Base-by-base conservation (phyloP, 2,113 vertebrate genomes). In the Sialia sialis region DNA sequence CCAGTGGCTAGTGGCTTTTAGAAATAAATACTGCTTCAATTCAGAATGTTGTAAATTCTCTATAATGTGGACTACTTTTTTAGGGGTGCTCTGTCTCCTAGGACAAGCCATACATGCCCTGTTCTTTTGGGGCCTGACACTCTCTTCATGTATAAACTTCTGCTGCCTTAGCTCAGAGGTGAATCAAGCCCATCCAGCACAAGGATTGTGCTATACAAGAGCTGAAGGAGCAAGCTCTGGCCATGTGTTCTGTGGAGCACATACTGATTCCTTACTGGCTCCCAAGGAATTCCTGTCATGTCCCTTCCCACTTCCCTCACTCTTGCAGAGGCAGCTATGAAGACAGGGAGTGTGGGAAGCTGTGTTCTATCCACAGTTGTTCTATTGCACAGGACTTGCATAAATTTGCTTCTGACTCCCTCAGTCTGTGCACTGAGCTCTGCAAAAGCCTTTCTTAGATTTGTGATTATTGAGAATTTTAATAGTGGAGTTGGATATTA, bases 111-210 rank as follows among this genome's bases (percentile, higher is more conserved):
- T 12, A 54, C 5, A 8, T 38, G 6, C 4, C 5, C 16, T 69
- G 4, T 0, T 0, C 22, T 49, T 68, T 23, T 29, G 34, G 25
- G 13, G 4, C 43, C 36, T 72, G 72, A 46, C 25, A 14, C 68
- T 58, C 58, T 52, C 26, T 43, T 83, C 11, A 3, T 13, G 27
- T 21, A 11, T 59, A 39, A 62, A 21, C 21, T 46, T 48, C 26
- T 43, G 16, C 48, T 63, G 38, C 30, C 36, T 38, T 49, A 34
- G 16, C 41, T 63, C 38, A 55, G 29, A 64, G 48, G 17, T 36
- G 51, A 72, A 67, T 58, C 7, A 17, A 76, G 32, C 38, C 52
- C 63, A 34, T 58, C 8, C 0, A 9, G 43, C 20, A 38, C 0
- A 3, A 56, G 36, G 39, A 72, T 85, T 59, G 48, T 88, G 62